Percentiles rank a stretch among this genome's conserved stretches.
Conservation (phyloP, 2,113 vertebrate species). For the Grantiella picta region DNA sequence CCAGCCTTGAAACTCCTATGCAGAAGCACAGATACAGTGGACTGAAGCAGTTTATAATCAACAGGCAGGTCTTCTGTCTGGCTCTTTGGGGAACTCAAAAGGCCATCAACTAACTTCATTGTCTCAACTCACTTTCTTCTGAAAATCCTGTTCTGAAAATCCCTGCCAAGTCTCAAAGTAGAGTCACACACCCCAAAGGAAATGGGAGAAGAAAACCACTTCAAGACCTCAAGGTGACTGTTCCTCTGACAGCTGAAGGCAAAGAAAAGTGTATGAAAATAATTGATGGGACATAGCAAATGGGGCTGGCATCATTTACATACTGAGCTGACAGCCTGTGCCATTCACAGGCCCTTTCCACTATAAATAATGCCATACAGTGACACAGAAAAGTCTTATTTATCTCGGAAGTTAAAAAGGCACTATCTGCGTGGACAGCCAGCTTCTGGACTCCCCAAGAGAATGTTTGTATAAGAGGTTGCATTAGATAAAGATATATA, state of each 20-base stretch:
- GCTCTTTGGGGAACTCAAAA: neutral
- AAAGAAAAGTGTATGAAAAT: constrained; percentile 13
- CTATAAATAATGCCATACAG: constrained; percentile 31
- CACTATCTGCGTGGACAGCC: neutral
- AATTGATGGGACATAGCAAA: constrained; percentile 31
- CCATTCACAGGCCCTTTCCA: neutral
- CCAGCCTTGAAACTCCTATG: neutral
- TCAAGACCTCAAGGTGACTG: constrained; percentile 55
- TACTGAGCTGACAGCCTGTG: neutral
- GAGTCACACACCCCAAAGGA: neutral
- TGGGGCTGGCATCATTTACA: constrained; percentile 37
- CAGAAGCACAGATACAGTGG: neutral
- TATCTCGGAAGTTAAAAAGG: constrained; percentile 28
- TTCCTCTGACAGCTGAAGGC: constrained; percentile 52
- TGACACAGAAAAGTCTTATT: constrained; percentile 37
- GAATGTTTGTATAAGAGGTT: neutral
- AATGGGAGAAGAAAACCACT: neutral
- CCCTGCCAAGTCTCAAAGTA: neutral
- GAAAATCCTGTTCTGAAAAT: neutral
- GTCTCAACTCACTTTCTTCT: neutral
- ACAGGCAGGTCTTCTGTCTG: neutral
- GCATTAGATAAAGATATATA: neutral
- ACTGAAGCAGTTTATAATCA: rapidly evolving
- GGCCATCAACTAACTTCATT: neutral
- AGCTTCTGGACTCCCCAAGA: neutral